phyloP scores from a whole-genome alignment of 2,797 vertebrate species.

The Podarcis siculus region DNA sequence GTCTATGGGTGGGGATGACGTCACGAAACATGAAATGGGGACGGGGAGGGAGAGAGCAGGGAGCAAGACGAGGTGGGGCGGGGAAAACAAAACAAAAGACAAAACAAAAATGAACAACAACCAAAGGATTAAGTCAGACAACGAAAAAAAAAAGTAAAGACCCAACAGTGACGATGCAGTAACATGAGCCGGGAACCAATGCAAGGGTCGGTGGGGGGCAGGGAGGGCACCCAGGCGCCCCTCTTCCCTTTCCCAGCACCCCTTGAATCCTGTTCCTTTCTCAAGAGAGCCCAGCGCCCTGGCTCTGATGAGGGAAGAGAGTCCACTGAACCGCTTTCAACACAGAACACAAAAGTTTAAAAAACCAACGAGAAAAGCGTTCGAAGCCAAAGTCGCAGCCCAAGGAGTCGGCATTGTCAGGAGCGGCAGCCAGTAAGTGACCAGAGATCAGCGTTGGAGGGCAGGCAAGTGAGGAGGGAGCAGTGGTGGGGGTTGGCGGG shows the following conservation, averaged over 20 bases:
- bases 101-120: conserved; percentile 7
- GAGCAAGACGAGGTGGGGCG: neutral
- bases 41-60: neutral
- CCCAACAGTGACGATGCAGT: neutral
- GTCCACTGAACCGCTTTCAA: neutral
- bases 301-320: conserved; percentile 8
- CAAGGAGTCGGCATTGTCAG: neutral
- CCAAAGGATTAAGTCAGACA: conserved; percentile 14
- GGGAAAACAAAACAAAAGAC: no score
- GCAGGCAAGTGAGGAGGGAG: neutral
- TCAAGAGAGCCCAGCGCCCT: neutral
- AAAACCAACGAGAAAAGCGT: neutral
- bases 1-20: conserved; percentile 65
- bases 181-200: neutral
- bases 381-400: conserved; percentile 9
- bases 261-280: neutral
- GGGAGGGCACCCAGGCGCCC: neutral
- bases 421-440: conserved; percentile 22
- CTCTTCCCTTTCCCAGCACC: neutral
- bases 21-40: conserved; percentile 41
- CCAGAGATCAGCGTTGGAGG: neutral
- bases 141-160: neutral
- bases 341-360: neutral
- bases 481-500: neutral
- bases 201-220: neutral